Evolutionary conservation across 2,888 invertebrate genomes (phyloP).

Genomic region (Frankliniella fusca): DNA sequence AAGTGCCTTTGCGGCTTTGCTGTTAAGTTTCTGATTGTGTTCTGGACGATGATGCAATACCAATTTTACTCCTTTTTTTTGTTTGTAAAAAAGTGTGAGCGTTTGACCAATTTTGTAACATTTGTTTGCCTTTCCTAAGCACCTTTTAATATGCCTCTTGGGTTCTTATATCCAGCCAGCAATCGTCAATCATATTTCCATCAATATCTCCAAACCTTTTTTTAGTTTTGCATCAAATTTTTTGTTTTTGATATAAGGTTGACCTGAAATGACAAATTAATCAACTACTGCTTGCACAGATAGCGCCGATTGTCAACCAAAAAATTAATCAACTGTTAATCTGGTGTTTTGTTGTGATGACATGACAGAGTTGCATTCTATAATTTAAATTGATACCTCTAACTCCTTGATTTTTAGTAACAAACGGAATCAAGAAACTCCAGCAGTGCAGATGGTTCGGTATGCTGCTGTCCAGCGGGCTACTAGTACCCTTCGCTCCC

Average conservation of each 20-base stretch:
- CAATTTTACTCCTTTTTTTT: neutral
- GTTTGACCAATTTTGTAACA: neutral
- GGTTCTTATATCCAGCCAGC: neutral
- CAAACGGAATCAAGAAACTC: constrained; percentile 39
- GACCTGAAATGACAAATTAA: constrained; percentile 11
- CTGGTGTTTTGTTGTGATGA: constrained; percentile 26
- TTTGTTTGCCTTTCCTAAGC: neutral
- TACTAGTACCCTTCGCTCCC: constrained; percentile 57
- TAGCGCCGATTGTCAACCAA: constrained; percentile 26
- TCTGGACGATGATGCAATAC: constrained; percentile 35
- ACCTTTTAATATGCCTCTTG: neutral
- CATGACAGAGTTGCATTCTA: neutral
- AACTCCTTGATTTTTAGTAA: neutral
- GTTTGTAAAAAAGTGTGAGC: constrained; percentile 16
- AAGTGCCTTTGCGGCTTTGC: constrained; percentile 34
- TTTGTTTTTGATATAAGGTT: neutral
- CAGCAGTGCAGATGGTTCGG: constrained; percentile 60
- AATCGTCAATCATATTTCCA: too few relatives aligned
- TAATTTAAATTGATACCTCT: neutral
- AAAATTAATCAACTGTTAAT: neutral
- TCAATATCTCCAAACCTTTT: neutral
- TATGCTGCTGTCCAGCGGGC: constrained; percentile 57
- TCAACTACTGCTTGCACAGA: neutral
- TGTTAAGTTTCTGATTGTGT: constrained; percentile 27
- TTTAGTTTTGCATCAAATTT: neutral